Percentiles rank a stretch among this genome's conserved stretches.
These are phyloP conservation scores for Umimayanthus chanpuru DNA, from an alignment of 92 coral and sea anemone species.

Conservation along the genomic window DNA sequence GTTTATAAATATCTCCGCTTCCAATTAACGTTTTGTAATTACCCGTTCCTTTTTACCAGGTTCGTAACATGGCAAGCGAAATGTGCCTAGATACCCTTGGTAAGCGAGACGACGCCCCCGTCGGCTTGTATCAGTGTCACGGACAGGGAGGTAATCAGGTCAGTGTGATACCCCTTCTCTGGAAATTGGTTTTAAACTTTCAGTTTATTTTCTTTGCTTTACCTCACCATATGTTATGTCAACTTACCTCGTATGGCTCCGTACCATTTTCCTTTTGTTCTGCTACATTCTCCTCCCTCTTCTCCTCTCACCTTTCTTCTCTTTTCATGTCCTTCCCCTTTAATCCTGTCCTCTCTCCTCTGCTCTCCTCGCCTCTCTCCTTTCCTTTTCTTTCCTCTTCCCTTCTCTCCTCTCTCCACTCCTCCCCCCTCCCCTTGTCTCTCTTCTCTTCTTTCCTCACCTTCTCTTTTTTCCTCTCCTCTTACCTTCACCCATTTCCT, in stretches of 20 bases:
- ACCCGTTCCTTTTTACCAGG: constrained; percentile 47
- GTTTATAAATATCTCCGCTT: not conserved
- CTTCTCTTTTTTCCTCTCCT: no score
- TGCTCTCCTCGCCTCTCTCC: no score
- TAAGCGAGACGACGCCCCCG: constrained; percentile 89
- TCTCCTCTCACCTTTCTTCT: no score
- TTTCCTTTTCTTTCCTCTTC: no score
- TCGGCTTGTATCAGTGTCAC: constrained; percentile 92
- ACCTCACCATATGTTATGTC: not conserved
- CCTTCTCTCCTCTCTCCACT: no score
- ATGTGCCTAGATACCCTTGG: constrained; percentile 98
- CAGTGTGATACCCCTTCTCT: not conserved
- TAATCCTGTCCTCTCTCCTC: no score
- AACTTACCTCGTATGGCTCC: not conserved
- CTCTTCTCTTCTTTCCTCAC: no score
- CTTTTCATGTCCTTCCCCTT: no score
- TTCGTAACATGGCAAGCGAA: constrained; percentile 88
- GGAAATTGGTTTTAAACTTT: not conserved
- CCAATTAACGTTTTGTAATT: not conserved
- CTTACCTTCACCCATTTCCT: no score
- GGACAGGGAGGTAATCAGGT: constrained; percentile 99
- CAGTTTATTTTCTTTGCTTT: not conserved
- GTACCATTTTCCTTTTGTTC: no score
- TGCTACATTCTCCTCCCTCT: no score
- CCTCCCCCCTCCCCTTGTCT: no score